Base-by-base conservation (phyloP, 1,140 invertebrate genomes). In the Drosophila hydei region DNA sequence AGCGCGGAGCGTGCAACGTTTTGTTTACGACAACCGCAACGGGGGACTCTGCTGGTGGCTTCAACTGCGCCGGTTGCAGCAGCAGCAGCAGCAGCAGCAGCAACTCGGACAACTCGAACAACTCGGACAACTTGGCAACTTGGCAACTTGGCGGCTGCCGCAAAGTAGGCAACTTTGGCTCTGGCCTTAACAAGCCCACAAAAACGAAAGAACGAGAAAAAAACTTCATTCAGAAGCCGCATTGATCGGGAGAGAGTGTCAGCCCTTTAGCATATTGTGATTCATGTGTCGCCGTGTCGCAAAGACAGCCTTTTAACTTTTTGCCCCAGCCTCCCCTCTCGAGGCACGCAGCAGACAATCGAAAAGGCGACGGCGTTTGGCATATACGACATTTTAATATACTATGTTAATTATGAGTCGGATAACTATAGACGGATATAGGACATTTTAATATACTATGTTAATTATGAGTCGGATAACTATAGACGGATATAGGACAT, bases 201-300 rank as follows among this genome's bases (percentile, higher is more conserved):
- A 6, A 12, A 33, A 33, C 30, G 30, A 33, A 11, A 12, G 4
- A 33, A 30, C 7, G 9, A 30, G 6, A 30, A 33, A 33, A 30
- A 69, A 64, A 60, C 76, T 83, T 88, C 83, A 87, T 87, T 88
- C 83, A 88, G 83, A 79, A 88, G 83, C 83, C 78, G 81, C 81
- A 87, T 88, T 88, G 83, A 88, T 88, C 81, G 81, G 81, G 81
- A 85, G 81, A 85, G 81, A 72, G 69, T 85, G 81, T 85, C 81
- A 88, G 78, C 83, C 83, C 78, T 87, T 87, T 87, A 87, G 83
- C 83, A 88, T 88, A 88, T 88, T 88, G 83, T 88, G 83, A 88
- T 88, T 88, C 83, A 88, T 88, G 84, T 88, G 83, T 83, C 83
- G 83, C 78, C 81, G 75, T 42, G 38, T 14, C 69, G 64, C 75